Percentiles rank a stretch among this genome's conserved stretches.
Conservation (phyloP, 2,888 invertebrate genomes). For the Seira sanloemensis region DNA sequence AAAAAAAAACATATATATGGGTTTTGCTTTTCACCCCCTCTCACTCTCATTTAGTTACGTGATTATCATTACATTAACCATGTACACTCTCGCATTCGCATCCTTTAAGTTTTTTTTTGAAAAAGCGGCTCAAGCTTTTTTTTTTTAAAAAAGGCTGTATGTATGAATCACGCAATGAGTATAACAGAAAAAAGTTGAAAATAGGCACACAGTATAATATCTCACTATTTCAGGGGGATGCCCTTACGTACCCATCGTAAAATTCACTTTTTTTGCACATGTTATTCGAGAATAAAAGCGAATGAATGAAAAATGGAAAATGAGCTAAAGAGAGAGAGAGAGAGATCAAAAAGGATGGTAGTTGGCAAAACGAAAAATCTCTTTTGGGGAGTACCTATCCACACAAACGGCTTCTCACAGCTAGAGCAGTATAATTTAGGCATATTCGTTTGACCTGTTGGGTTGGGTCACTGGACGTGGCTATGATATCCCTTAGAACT, state of each 20-base stretch:
- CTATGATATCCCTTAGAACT: not conserved
- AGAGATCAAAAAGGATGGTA: conserved; percentile 3
- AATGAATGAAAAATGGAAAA: conserved; percentile 8
- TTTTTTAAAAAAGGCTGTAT: too few species aligned
- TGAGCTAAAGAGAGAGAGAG: not conserved
- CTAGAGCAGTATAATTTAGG: not conserved
- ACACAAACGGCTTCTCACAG: not conserved
- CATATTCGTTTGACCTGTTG: conserved; percentile 52
- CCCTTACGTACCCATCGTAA: not conserved
- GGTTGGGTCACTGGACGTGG: conserved; percentile 60
- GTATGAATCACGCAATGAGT: not conserved
- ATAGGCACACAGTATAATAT: too few species aligned
- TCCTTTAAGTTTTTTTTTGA: too few species aligned
- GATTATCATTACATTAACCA: too few species aligned
- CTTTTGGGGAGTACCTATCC: not conserved
- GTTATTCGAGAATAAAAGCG: not conserved
- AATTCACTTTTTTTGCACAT: conserved; percentile 4
- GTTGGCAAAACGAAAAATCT: conserved; percentile 11
- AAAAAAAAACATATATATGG: not conserved
- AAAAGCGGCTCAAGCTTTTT: too few species aligned
- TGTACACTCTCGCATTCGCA: too few species aligned
- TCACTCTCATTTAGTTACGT: not conserved
- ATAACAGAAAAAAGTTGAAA: not conserved
- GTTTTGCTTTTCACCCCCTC: not conserved
- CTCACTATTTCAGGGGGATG: not conserved